Base-by-base conservation (phyloP, 2,888 invertebrate genomes). In the Limnephilus lunatus region DNA sequence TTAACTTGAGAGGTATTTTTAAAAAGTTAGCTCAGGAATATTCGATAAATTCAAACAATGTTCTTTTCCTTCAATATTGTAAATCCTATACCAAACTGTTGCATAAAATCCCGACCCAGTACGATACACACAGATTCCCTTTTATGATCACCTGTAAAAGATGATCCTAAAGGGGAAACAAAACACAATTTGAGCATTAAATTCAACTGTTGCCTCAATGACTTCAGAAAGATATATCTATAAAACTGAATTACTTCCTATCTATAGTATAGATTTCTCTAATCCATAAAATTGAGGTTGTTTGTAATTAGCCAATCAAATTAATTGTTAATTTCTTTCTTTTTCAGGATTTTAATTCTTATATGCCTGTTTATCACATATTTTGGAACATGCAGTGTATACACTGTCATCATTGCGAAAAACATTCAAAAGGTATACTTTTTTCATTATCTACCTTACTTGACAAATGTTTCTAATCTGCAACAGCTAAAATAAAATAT, bases 311-410 rank as follows among this genome's bases (percentile, higher is more conserved):
- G 68, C 25, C 68, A 7, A 68, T 68, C 68, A 81, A 25, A n/a
- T 85, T 87, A 81, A 39, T 31, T 48, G 81, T 83, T 35, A 83
- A 39, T 44, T 87, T 87, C 19, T 31, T 11, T 68, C 30, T 39
- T 95, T 95, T 95, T 30, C 95, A 97, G 97, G 95, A 96, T 97
- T 90, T 96, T 97, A 88, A 98, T 99, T 88, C 97, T 98, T 93
- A 95, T 97, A 91, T 98, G 98, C 94, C 96, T 99, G 93, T 98
- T 99, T 94, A 95, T 98, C 82, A 99, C 99, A 1, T 99, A 99
- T 95, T 98, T 99, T 94, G 99, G 99, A 88, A 99, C 99, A 94
- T 99, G 99, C 96, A 99, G 99, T 94, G 99, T 99, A 44, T 99
- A 99, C 95, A 97, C 99, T 3, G 98, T 99, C 0, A 99, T 99